Percentiles rank a stretch among this genome's conserved stretches.
These are phyloP conservation scores for Drosophila formosana DNA, from an alignment of 2,888 invertebrate genomes.

Conservation along the genomic window DNA sequence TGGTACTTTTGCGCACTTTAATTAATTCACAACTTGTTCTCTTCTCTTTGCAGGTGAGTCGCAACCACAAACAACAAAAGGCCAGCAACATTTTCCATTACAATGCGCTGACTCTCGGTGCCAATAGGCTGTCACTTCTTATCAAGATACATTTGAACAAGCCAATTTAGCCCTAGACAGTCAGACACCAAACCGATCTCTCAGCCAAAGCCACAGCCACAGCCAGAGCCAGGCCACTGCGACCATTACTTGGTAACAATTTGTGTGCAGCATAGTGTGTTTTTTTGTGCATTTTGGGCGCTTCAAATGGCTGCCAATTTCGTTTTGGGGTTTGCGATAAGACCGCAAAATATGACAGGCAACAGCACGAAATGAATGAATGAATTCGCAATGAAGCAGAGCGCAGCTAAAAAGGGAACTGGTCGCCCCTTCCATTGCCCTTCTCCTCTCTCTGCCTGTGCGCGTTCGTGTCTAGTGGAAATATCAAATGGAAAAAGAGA, in stretches of 20 bases:
- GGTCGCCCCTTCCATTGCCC: conserved; percentile 3
- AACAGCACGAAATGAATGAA: conserved; percentile 56
- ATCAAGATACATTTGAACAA: conserved; percentile 63
- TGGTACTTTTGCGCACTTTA: conserved; percentile 22
- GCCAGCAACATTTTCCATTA: conserved; percentile 37
- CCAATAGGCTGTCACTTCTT: conserved; percentile 59
- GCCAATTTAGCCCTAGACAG: conserved; percentile 60
- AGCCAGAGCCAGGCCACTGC: not conserved
- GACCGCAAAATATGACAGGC: conserved; percentile 57
- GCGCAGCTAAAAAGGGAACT: conserved; percentile 34
- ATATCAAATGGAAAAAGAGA: conserved; percentile 23
- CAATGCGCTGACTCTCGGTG: conserved; percentile 35
- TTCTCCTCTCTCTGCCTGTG: conserved; percentile 9
- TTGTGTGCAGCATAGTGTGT: conserved; percentile 21
- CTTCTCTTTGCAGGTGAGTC: conserved; percentile 65
- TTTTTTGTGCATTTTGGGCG: conserved; percentile 35
- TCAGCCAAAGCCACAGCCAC: not conserved
- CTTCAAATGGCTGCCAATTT: conserved; percentile 63
- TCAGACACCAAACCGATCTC: conserved; percentile 12
- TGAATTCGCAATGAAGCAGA: conserved; percentile 59
- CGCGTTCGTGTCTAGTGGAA: conserved; percentile 50
- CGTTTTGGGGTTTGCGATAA: conserved; percentile 52
- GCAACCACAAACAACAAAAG: conserved; percentile 15
- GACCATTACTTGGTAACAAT: conserved; percentile 13
- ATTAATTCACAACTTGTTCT: conserved; percentile 33